A percentile compares a stretch with the other conserved stretches of the same genome.
Evolutionary conservation across 53 echinoderm and acorn worm genomes (phyloP).

Genomic region (Apostichopus leukothele): DNA sequence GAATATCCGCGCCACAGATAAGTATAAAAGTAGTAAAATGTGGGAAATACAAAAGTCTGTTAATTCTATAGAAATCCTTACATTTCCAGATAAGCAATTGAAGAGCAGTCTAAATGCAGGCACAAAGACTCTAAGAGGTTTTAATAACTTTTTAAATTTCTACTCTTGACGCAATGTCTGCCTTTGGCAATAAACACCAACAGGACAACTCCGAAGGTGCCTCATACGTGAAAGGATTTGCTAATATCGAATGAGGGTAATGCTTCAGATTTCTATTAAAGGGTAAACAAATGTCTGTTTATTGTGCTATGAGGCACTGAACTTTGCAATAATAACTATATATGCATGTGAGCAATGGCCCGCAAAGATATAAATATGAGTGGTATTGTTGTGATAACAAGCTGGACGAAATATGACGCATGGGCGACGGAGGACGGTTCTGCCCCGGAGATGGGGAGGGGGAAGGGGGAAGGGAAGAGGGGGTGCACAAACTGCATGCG

Average conservation of each 20-base stretch:
- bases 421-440: neutral
- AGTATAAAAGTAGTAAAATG: neutral
- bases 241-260: neutral
- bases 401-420: neutral
- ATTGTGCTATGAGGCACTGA: neutral
- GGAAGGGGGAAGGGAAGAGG: neutral
- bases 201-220: neutral
- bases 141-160: no score
- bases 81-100: neutral
- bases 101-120: neutral
- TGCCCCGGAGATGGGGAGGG: neutral
- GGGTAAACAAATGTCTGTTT: neutral
- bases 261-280: neutral
- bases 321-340: neutral
- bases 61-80: neutral
- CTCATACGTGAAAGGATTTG: neutral
- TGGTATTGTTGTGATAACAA: no score
- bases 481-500: neutral
- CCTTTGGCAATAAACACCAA: neutral
- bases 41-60: neutral
- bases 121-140: no score
- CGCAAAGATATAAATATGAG: no score
- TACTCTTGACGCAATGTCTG: neutral
- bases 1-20: no score
- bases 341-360: no score